Conservation (phyloP, 2,888 invertebrate genomes). For the Galeruca laticollis region DNA sequence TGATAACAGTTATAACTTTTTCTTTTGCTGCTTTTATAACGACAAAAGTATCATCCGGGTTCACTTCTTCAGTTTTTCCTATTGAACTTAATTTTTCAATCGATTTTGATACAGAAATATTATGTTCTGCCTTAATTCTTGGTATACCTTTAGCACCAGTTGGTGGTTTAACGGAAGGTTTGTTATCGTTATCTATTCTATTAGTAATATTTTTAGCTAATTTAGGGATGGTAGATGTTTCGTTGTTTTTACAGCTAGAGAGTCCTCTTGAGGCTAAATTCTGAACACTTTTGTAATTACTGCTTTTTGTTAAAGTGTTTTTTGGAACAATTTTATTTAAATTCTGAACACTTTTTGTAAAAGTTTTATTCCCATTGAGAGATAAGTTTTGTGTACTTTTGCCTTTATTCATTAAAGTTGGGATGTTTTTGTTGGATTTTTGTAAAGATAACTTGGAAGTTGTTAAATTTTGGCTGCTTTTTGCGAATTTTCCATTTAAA, state of each 20-base stretch:
- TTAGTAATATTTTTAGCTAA: not conserved
- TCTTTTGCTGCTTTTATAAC: constrained; percentile 48
- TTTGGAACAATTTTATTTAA: constrained; percentile 41
- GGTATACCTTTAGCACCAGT: not conserved
- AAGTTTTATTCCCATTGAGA: constrained; percentile 13
- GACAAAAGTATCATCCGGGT: constrained; percentile 47
- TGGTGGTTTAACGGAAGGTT: constrained; percentile 20
- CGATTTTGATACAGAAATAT: constrained; percentile 31
- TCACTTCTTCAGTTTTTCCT: constrained; percentile 32
- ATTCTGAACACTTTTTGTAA: constrained; percentile 50
- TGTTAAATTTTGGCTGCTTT: constrained; percentile 49
- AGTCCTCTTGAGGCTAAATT: constrained; percentile 25
- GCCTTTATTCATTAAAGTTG: constrained; percentile 16
- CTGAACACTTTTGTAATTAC: constrained; percentile 37
- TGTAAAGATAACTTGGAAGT: constrained; percentile 33
- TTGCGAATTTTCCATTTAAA: constrained; percentile 37
- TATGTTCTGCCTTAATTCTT: not conserved
- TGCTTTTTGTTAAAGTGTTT: constrained; percentile 37
- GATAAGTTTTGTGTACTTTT: constrained; percentile 43
- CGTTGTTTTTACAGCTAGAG: not conserved
- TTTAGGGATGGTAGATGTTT: not conserved
- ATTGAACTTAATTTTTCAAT: constrained; percentile 33
- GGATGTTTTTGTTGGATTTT: constrained; percentile 30
- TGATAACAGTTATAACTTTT: constrained; percentile 50
- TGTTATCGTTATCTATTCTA: not conserved